Conservation (phyloP, 2,888 invertebrate species). For the Lumbricus terrestris region DNA sequence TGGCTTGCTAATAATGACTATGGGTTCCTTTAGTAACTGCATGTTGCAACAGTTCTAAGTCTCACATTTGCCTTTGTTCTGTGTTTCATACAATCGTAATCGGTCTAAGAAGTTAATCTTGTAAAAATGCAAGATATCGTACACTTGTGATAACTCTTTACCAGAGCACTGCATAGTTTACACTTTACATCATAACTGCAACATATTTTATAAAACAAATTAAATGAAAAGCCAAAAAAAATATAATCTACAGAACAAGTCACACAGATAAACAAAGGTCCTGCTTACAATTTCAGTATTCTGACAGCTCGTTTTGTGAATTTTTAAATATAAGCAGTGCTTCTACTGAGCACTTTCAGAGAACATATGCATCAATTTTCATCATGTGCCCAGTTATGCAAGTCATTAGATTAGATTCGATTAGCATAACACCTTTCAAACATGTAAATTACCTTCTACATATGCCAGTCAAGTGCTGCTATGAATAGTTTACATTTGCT, state of each 20-base stretch:
- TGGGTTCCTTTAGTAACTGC: too few species aligned
- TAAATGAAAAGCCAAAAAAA: neutral
- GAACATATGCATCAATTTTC: too few species aligned
- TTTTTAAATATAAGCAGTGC: neutral
- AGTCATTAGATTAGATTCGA: too few species aligned
- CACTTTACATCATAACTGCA: neutral
- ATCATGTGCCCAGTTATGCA: too few species aligned
- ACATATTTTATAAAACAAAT: neutral
- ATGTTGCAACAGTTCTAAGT: neutral
- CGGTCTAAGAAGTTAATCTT: neutral
- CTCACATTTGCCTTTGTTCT: neutral
- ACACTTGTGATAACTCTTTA: too few species aligned
- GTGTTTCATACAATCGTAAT: neutral
- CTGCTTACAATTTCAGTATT: neutral
- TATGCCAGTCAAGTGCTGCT: too few species aligned
- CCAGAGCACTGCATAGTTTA: neutral
- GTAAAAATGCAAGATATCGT: neutral
- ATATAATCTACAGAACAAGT: neutral
- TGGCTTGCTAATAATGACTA: too few species aligned
- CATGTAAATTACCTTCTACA: too few species aligned
- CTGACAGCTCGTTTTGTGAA: neutral
- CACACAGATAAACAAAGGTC: neutral
- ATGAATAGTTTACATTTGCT: too few species aligned
- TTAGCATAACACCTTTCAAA: too few species aligned
- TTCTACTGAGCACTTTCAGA: neutral